These are phyloP conservation scores for Chalcis sispes DNA, from an alignment of 2,888 invertebrate species.

Conservation along the genomic window DNA sequence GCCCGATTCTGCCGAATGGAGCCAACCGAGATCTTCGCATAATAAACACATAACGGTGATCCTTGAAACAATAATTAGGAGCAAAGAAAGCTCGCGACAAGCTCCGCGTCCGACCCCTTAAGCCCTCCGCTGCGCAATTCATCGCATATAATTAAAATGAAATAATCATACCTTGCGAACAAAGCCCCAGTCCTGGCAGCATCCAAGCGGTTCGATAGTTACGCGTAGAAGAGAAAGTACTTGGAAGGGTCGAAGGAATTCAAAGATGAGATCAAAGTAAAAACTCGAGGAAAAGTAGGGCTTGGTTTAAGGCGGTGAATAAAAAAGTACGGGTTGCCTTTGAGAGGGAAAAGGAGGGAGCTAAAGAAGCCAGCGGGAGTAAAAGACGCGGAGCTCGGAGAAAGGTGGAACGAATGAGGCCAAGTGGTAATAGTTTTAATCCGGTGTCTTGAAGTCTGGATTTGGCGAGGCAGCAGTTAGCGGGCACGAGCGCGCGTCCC, in stretches of 20 bases:
- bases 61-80: slow-evolving; percentile 76
- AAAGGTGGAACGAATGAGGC: slow-evolving; percentile 59
- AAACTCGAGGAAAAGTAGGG: neutral
- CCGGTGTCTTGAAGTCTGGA: slow-evolving; percentile 76
- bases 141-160: slow-evolving; percentile 39
- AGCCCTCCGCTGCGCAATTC: slow-evolving; percentile 31
- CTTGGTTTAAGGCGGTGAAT: neutral
- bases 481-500: slow-evolving; percentile 64
- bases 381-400: neutral
- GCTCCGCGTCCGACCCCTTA: slow-evolving; percentile 18
- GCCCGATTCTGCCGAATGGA: slow-evolving; percentile 71
- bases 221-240: too few species aligned
- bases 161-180: slow-evolving; percentile 38
- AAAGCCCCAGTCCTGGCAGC: neutral
- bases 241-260: neutral
- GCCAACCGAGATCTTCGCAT: slow-evolving; percentile 63
- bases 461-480: slow-evolving; percentile 74
- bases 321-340: neutral
- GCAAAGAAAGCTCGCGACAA: slow-evolving; percentile 54
- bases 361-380: neutral
- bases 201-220: neutral
- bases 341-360: neutral
- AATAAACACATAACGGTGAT: slow-evolving; percentile 76
- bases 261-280: neutral
- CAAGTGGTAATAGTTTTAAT: slow-evolving; percentile 75